These are phyloP conservation scores for Megamerina dolium DNA, from an alignment of 2,888 invertebrate species.

Conservation along the genomic window DNA sequence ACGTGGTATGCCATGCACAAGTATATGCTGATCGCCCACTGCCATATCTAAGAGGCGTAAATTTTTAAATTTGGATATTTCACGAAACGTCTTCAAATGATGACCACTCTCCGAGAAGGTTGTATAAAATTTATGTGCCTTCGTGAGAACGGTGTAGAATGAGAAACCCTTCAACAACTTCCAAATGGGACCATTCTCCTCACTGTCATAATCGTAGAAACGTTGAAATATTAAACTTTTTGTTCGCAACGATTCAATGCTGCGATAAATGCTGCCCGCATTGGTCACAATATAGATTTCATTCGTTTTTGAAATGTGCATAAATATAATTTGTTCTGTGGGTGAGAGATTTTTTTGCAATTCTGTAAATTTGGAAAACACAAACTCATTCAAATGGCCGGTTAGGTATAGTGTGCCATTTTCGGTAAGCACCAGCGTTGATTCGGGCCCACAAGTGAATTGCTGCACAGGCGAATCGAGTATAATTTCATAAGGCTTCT, in stretches of 20 bases:
- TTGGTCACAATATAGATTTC: conserved; percentile 47
- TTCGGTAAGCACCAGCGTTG: conserved; percentile 44
- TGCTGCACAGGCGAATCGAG: conserved; percentile 38
- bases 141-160: conserved; percentile 44
- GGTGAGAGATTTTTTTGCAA: conserved; percentile 42
- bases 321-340: conserved; percentile 41
- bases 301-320: conserved; percentile 45
- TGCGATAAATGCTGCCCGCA: conserved; percentile 44
- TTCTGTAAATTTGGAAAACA: conserved; percentile 43
- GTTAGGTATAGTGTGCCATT: conserved; percentile 41
- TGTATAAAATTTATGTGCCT: conserved; percentile 46
- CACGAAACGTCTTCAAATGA: conserved; percentile 47
- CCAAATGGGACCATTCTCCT: conserved; percentile 47
- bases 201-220: conserved; percentile 47
- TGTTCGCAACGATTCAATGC: conserved; percentile 40
- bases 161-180: conserved; percentile 44
- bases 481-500: conserved; percentile 37
- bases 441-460: conserved; percentile 44
- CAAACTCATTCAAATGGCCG: conserved; percentile 44
- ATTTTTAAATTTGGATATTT: conserved; percentile 48
- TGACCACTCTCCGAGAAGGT: conserved; percentile 49
- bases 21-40: conserved; percentile 43
- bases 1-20: conserved; percentile 45
- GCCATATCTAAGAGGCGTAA: conserved; percentile 43
- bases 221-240: conserved; percentile 46